Conservation (phyloP, 2,797 vertebrate genomes). For the Amniataba percoides region DNA sequence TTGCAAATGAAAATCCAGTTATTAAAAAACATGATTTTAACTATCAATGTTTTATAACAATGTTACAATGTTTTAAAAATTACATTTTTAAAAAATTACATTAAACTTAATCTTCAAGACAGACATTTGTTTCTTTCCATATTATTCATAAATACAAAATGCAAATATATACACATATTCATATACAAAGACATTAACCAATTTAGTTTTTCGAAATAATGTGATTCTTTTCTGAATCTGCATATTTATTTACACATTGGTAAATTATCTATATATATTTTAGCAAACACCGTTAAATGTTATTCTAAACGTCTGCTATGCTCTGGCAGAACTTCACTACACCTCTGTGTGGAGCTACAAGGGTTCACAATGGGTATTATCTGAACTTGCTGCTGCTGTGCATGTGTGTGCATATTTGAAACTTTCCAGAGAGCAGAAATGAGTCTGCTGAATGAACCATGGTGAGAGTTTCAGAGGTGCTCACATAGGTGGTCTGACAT, state of each 20-base stretch:
- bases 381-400: neutral
- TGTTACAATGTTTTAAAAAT: too few relatives aligned
- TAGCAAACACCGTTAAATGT: neutral
- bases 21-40: too few relatives aligned
- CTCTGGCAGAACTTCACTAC: conserved; percentile 18
- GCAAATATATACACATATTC: too few relatives aligned
- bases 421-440: conserved; percentile 48
- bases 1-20: too few relatives aligned
- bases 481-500: conserved; percentile 17
- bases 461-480: conserved; percentile 28
- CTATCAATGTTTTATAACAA: too few relatives aligned
- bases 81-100: too few relatives aligned
- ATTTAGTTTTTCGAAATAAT: neutral
- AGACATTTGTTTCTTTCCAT: too few relatives aligned
- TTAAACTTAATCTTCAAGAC: too few relatives aligned
- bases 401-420: conserved; percentile 40
- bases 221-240: neutral
- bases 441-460: conserved; percentile 38
- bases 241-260: conserved; percentile 2
- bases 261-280: neutral
- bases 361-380: neutral
- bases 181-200: neutral
- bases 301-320: neutral
- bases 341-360: neutral
- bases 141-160: too few relatives aligned